Evolutionary conservation across 53 echinoderm and acorn worm species (phyloP).

Genomic region (Paracentrotus lividus): DNA sequence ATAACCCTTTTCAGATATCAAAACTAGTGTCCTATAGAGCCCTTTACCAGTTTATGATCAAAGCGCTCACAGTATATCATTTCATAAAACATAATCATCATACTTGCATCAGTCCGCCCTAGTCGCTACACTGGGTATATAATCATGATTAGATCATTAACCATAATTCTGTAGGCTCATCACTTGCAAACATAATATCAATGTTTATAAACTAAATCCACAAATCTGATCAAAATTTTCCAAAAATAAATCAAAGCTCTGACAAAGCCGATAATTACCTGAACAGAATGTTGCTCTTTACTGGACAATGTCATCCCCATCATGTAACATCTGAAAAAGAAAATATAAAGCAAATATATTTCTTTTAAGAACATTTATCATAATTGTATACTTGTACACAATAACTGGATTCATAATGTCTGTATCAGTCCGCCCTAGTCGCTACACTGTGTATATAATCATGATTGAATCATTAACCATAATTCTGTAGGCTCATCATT

Average conservation of each 20-base stretch:
- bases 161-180: slow-evolving; percentile 64
- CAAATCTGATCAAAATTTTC: too few species aligned
- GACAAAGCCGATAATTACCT: neutral
- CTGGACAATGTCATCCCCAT: too few species aligned
- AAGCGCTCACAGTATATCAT: too few species aligned
- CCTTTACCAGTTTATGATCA: too few species aligned
- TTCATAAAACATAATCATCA: neutral
- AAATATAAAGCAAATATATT: too few species aligned
- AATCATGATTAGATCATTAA: slow-evolving; percentile 60
- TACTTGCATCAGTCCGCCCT: slow-evolving; percentile 72
- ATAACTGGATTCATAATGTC: neutral
- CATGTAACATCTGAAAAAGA: too few species aligned
- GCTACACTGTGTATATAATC: slow-evolving; percentile 65
- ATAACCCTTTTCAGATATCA: too few species aligned
- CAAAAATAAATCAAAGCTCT: too few species aligned
- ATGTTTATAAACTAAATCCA: neutral
- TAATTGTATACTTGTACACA: neutral
- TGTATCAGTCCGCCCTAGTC: slow-evolving; percentile 72
- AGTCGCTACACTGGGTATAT: slow-evolving; percentile 67
- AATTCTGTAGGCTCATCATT: slow-evolving; percentile 61
- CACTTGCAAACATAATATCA: slow-evolving; percentile 46
- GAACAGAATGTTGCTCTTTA: neutral
- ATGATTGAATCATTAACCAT: slow-evolving; percentile 40
- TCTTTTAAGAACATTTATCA: too few species aligned
- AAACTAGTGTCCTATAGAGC: too few species aligned